A percentile compares a stretch with the other conserved stretches of the same genome.
Conservation (phyloP, 2,113 vertebrate species). For the Trochalopteron elliotii region DNA sequence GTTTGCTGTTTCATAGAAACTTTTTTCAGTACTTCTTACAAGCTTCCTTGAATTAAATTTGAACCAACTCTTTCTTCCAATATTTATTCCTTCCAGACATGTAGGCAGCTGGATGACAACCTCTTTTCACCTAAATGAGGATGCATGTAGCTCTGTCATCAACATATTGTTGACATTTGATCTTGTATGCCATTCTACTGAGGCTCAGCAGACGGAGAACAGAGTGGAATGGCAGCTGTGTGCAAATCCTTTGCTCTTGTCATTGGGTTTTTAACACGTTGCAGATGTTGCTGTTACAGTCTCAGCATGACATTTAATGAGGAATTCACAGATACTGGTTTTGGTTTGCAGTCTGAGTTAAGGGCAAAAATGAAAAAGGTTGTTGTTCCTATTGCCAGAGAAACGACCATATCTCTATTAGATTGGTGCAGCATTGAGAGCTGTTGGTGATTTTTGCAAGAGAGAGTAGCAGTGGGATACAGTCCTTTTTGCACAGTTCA, state of each 20-base stretch:
- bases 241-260: background rate
- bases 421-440: background rate
- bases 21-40: background rate
- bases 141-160: slow-evolving; percentile 25
- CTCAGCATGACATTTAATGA: slow-evolving; percentile 4
- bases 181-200: background rate
- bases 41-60: background rate
- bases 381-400: background rate
- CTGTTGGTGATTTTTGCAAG: background rate
- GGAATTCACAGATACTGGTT: background rate
- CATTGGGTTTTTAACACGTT: slow-evolving; percentile 5
- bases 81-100: slow-evolving; percentile 34
- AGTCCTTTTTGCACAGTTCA: background rate
- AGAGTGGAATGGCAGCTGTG: slow-evolving; percentile 26
- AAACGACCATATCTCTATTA: background rate
- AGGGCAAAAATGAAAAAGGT: background rate
- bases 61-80: background rate
- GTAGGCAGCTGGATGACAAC: slow-evolving; percentile 49
- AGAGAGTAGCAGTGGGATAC: background rate
- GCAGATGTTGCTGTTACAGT: slow-evolving; percentile 1
- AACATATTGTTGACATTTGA: slow-evolving; percentile 54
- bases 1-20: background rate
- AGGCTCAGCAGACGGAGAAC: background rate
- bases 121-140: slow-evolving; percentile 30
- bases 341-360: background rate